phyloP scores from a whole-genome alignment of 2,797 vertebrate species.

The Sciaenops ocellatus region DNA sequence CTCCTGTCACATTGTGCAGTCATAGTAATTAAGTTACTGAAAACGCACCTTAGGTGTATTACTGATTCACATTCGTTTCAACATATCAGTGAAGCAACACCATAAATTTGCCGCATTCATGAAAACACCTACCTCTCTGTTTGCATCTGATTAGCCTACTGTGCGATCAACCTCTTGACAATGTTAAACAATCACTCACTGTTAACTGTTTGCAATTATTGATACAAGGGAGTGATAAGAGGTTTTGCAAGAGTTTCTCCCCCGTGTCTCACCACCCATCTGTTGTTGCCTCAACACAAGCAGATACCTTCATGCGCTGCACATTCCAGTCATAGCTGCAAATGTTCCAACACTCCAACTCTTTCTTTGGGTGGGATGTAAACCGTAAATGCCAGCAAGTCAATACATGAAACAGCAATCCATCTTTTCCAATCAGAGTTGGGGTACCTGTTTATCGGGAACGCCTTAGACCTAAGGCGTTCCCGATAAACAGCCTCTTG shows the following conservation, averaged over 20 bases:
- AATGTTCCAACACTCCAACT: slow-evolving; percentile 68
- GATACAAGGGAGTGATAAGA: slow-evolving; percentile 19
- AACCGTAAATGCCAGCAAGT: slow-evolving; percentile 69
- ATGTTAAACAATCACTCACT: slow-evolving; percentile 3
- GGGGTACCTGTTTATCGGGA: slow-evolving; percentile 5
- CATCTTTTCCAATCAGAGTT: slow-evolving; percentile 7
- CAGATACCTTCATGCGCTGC: slow-evolving; percentile 62
- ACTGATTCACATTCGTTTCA: slow-evolving; percentile 34
- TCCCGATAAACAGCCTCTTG: background rate
- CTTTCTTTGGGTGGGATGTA: slow-evolving; percentile 50
- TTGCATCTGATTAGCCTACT: slow-evolving; percentile 3
- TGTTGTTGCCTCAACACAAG: slow-evolving; percentile 64
- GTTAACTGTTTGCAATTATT: slow-evolving; percentile 18
- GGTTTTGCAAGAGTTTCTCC: slow-evolving; percentile 45
- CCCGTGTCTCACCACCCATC: slow-evolving; percentile 40
- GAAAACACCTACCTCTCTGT: slow-evolving; percentile 7
- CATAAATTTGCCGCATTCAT: background rate
- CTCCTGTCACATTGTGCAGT: slow-evolving; percentile 13
- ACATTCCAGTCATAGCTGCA: slow-evolving; percentile 84
- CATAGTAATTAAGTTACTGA: slow-evolving; percentile 8
- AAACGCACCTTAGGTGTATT: slow-evolving; percentile 21
- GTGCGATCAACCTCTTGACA: slow-evolving; percentile 1
- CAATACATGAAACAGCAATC: slow-evolving; percentile 59
- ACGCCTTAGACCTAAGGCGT: no score
- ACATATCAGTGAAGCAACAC: slow-evolving; percentile 19